Conservation (phyloP, 2,113 vertebrate species). For the Istiophorus platypterus region DNA sequence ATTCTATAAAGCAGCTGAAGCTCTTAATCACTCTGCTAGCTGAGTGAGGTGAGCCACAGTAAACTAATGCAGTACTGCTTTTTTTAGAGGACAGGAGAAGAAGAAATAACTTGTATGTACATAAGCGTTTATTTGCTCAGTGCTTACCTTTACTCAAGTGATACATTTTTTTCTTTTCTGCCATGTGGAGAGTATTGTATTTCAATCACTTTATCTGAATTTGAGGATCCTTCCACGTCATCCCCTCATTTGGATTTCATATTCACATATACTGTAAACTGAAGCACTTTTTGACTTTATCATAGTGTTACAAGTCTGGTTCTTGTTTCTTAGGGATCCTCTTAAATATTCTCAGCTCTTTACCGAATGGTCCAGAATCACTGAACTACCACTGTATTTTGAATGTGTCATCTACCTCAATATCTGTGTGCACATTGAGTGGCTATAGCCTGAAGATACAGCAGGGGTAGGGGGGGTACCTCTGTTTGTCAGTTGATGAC, state of each 20-base stretch:
- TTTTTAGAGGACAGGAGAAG: rapidly evolving
- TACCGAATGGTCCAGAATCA: background rate
- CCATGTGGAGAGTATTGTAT: background rate
- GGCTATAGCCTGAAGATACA: conserved; percentile 31
- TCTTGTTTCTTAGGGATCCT: background rate
- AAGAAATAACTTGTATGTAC: background rate
- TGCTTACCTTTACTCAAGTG: background rate
- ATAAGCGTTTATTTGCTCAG: background rate
- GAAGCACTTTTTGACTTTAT: background rate
- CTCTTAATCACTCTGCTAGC: conserved; percentile 53
- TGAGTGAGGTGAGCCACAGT: background rate
- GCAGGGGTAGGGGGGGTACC: conserved; percentile 14
- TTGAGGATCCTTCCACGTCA: background rate
- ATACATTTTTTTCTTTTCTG: background rate
- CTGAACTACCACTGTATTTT: background rate
- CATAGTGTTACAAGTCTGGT: background rate
- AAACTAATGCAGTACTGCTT: background rate
- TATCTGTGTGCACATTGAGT: conserved; percentile 42
- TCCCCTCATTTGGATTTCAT: background rate
- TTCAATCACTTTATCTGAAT: background rate
- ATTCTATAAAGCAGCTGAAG: conserved; percentile 48
- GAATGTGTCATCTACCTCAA: background rate
- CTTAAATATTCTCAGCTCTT: background rate
- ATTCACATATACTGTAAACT: background rate
- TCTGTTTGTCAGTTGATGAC: conserved; percentile 77